Base-by-base conservation (phyloP, 1,140 invertebrate genomes). In the Mya arenaria region DNA sequence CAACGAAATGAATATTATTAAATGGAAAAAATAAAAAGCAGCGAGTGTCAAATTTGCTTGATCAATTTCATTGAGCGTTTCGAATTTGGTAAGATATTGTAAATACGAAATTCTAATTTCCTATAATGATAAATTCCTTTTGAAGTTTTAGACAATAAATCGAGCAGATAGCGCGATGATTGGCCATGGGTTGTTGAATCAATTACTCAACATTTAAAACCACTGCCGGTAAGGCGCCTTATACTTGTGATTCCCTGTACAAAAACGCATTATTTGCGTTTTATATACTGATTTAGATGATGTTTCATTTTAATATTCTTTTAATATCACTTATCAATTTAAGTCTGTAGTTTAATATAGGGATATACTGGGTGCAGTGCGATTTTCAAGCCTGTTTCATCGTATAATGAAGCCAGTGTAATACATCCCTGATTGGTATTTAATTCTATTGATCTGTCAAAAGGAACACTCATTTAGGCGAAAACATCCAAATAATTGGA, bases 281-380 rank as follows among this genome's bases (percentile, higher is more conserved):
- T 60, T 74, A 74, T 36, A 62, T 23, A 28, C 28, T 58, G 56
- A 60, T 62, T 62, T 58, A 63, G 30, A 44, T 63, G 55, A 60
- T 58, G 55, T 63, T 75, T 62, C 39, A 32, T 73, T 52, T 30
- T 36, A 74, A 74, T 74, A 74, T 58, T 39, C 56, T 60, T 74
- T 58, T 75, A 75, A 75, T 75, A 62, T 75, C 73, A 65, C 60
- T 75, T 75, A 75, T 75, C 73, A 75, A 75, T 75, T 75, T 75
- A 62, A 41, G 2, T 75, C 25, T 23, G 4, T 63, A 19, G 36
- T 63, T 75, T 60, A 36, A 19, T 19, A 36, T 73, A 10, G 58
- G 34, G 28, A 25, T 56, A 36, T 34, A 34, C 37, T 37, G 2
- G 60, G 55, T 75, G 71, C 71, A 69, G 48, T 69, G 44, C 39